Conservation (phyloP, 2,797 vertebrate species). For the Lepilemur septentrionalis region DNA sequence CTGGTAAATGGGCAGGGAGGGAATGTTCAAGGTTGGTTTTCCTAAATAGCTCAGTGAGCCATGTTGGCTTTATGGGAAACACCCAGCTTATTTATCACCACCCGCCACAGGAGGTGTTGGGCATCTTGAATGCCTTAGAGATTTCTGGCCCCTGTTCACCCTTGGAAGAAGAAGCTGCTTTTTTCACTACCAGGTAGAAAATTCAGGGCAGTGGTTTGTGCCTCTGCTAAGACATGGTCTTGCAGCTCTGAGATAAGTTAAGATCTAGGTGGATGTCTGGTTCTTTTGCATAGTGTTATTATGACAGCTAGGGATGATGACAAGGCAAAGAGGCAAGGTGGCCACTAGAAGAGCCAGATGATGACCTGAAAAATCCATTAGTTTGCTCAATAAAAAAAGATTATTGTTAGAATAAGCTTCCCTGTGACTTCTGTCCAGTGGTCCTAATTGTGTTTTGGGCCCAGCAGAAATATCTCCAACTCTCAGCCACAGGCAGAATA, state of each 20-base stretch:
- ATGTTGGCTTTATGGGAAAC: background rate
- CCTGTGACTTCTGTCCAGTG: background rate
- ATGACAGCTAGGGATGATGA: background rate
- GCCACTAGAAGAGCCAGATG: background rate
- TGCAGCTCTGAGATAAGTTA: rapidly evolving
- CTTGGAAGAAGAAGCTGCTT: background rate
- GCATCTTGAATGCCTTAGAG: background rate
- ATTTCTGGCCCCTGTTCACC: background rate
- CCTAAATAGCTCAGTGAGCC: background rate
- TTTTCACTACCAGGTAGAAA: background rate
- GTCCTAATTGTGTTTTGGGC: background rate
- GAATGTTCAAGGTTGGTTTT: background rate
- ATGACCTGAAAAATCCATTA: background rate
- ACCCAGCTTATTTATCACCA: rapidly evolving
- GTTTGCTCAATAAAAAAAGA: background rate
- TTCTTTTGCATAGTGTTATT: background rate
- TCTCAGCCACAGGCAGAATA: background rate
- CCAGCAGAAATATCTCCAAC: background rate
- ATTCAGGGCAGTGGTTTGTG: background rate
- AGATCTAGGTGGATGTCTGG: background rate
- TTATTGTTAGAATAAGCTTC: background rate
- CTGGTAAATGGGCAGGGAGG: background rate
- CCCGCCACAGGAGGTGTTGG: background rate
- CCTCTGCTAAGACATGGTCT: background rate
- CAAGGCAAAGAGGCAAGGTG: background rate